Percentiles rank a stretch among this genome's conserved stretches.
Conservation (phyloP, 2,888 invertebrate species). For the Sarcophaga caerulescens region DNA sequence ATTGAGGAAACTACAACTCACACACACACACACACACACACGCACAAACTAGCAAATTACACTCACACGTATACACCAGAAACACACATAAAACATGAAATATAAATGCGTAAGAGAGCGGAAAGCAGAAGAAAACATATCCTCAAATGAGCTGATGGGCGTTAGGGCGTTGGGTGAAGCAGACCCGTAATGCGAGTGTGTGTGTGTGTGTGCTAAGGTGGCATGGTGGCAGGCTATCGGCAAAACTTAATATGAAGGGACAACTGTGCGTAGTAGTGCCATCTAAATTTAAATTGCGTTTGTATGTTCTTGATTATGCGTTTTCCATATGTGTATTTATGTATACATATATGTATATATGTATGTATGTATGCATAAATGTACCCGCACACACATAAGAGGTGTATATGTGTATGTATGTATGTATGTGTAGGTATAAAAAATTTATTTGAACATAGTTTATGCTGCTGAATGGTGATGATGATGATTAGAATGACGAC, state of each 20-base stretch:
- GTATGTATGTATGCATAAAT: neutral
- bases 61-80: constrained; percentile 9
- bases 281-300: constrained; percentile 68
- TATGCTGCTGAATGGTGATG: constrained; percentile 60
- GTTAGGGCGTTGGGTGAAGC: too few species aligned
- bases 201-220: constrained; percentile 1
- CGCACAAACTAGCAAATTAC: constrained; percentile 4
- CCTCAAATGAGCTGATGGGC: constrained; percentile 23
- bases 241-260: constrained; percentile 53
- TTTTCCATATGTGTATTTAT: constrained; percentile 25
- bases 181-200: neutral
- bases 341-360: neutral
- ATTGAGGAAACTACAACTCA: constrained; percentile 63
- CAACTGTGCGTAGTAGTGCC: constrained; percentile 43
- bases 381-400: too few species aligned
- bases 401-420: neutral
- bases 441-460: constrained; percentile 31
- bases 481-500: constrained; percentile 43
- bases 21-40: constrained; percentile 22
- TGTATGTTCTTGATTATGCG: constrained; percentile 65
- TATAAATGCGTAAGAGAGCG: constrained; percentile 54
- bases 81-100: constrained; percentile 47
- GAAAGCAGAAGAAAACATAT: constrained; percentile 19
- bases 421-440: neutral
- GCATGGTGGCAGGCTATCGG: constrained; percentile 50